Conservation (phyloP, 2,797 vertebrate species). For the Urosaurus nigricauda region DNA sequence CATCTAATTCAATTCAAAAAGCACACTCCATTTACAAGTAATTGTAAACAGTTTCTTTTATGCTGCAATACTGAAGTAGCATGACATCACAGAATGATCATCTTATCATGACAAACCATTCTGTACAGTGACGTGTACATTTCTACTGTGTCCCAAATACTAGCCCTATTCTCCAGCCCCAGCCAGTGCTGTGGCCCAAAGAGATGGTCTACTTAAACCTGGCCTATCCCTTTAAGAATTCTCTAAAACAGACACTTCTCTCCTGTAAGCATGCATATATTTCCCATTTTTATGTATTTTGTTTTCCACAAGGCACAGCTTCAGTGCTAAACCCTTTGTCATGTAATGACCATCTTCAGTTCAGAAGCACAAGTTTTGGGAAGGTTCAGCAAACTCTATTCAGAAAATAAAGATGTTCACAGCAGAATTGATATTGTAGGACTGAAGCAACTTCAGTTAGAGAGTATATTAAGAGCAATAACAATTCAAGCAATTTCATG, state of each 20-base stretch:
- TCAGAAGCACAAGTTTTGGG: too few species aligned
- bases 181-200: too few species aligned
- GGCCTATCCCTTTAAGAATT: background rate
- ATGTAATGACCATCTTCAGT: too few species aligned
- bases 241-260: background rate
- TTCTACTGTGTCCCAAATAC: too few species aligned
- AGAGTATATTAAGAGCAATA: too few species aligned
- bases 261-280: background rate
- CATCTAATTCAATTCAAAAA: constrained; percentile 34
- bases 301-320: background rate
- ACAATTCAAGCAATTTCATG: too few species aligned
- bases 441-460: too few species aligned
- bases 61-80: constrained; percentile 4
- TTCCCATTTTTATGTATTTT: background rate
- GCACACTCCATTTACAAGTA: background rate
- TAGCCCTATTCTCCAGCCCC: too few species aligned
- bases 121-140: background rate
- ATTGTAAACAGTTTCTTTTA: constrained; percentile 21
- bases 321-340: background rate
- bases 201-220: background rate
- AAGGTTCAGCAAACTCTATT: too few species aligned
- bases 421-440: too few species aligned
- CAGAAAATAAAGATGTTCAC: too few species aligned
- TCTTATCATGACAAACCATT: background rate
- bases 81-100: background rate